phyloP scores from a whole-genome alignment of 2,888 invertebrate species.

The Mythimna lalbum region DNA sequence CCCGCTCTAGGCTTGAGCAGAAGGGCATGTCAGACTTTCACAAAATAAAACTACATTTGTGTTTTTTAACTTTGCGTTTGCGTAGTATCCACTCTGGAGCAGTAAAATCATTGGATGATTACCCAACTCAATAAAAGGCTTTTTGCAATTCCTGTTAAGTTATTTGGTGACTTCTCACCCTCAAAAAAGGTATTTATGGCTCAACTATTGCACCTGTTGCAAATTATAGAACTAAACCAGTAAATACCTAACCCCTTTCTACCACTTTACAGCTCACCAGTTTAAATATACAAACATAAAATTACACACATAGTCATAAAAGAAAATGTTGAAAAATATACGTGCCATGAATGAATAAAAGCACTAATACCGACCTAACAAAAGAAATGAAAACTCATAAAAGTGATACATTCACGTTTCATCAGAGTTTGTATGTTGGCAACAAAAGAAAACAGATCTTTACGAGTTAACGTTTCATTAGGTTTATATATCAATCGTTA shows the following conservation, averaged over 20 bases:
- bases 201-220: neutral
- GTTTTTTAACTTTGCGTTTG: no score
- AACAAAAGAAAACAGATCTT: conserved; percentile 28
- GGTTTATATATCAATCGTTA: conserved; percentile 9
- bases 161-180: no score
- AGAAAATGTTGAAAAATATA: conserved; percentile 3
- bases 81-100: no score
- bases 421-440: conserved; percentile 33
- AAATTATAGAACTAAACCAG: no score
- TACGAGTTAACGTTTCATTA: conserved; percentile 34
- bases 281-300: conserved; percentile 2
- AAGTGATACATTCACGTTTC: conserved; percentile 21
- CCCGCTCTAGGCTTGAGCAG: no score
- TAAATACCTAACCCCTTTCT: neutral
- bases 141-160: neutral
- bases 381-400: conserved; percentile 38
- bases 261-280: neutral
- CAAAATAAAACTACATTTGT: no score
- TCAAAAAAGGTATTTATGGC: no score
- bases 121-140: neutral
- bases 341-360: neutral
- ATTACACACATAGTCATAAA: conserved; percentile 10
- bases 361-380: conserved; percentile 5
- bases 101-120: no score
- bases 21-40: no score